These are phyloP conservation scores for Callimorpha dominula DNA, from an alignment of 2,888 invertebrate genomes.

Conservation along the genomic window DNA sequence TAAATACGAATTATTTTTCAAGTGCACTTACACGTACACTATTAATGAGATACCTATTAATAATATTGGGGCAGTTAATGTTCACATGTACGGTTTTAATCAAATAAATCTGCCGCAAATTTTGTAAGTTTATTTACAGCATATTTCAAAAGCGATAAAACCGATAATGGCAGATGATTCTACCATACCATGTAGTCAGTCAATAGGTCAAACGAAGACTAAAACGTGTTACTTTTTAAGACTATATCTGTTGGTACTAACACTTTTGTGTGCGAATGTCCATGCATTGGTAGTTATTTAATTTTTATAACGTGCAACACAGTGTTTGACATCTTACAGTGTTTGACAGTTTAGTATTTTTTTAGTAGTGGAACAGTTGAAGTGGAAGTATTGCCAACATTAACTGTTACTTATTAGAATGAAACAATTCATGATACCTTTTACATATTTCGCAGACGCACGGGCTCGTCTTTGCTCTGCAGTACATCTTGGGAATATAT, in stretches of 20 bases:
- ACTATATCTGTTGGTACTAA: too few species aligned
- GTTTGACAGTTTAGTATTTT: background rate
- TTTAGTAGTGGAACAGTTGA: background rate
- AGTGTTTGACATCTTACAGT: too few species aligned
- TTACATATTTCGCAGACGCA: slow-evolving; percentile 80
- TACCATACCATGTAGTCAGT: too few species aligned
- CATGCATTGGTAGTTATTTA: background rate
- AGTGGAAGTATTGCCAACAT: background rate
- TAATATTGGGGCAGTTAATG: slow-evolving; percentile 5
- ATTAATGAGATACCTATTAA: background rate
- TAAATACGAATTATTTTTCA: background rate
- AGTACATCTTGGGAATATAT: slow-evolving; percentile 29
- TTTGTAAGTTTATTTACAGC: too few species aligned
- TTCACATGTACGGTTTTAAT: background rate
- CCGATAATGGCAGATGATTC: too few species aligned
- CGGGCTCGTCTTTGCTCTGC: slow-evolving; percentile 50
- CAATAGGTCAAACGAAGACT: too few species aligned
- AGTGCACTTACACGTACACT: slow-evolving; percentile 6
- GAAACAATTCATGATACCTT: slow-evolving; percentile 77
- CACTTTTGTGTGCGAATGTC: too few species aligned
- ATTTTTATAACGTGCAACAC: background rate
- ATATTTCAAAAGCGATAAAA: too few species aligned
- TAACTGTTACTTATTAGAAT: slow-evolving; percentile 34
- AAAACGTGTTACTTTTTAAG: too few species aligned
- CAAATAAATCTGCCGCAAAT: too few species aligned